Conservation (phyloP, 2,113 vertebrate species). For the Platichthys stellatus region DNA sequence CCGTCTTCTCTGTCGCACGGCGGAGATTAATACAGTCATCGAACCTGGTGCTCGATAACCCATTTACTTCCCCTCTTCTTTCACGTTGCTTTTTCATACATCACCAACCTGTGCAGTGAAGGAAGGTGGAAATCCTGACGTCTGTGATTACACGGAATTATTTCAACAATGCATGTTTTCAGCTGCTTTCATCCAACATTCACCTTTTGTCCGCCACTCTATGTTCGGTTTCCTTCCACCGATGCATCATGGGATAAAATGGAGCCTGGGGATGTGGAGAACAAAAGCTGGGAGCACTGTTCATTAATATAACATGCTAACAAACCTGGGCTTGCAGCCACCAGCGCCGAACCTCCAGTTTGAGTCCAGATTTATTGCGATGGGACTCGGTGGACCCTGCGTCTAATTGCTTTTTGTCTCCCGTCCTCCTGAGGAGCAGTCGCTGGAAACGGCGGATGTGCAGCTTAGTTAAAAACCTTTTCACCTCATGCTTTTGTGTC, state of each 20-base stretch:
- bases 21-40: conserved; percentile 57
- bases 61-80: conserved; percentile 63
- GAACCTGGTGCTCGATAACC: conserved; percentile 65
- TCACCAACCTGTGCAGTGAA: conserved; percentile 1
- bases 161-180: conserved; percentile 22
- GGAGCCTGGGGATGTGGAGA: conserved; percentile 21
- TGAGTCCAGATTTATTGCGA: conserved; percentile 37
- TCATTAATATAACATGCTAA: conserved; percentile 64
- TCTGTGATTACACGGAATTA: conserved; percentile 8
- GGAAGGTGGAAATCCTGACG: conserved; percentile 10
- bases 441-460: not conserved
- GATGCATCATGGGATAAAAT: conserved; percentile 12
- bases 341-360: conserved; percentile 45
- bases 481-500: not conserved
- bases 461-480: too few relatives aligned
- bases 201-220: not conserved
- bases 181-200: conserved; percentile 10
- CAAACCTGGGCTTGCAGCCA: conserved; percentile 60
- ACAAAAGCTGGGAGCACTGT: conserved; percentile 39
- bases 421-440: conserved; percentile 43
- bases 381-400: conserved; percentile 40
- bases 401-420: conserved; percentile 68
- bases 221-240: not conserved
- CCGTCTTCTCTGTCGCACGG: conserved; percentile 39
- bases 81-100: conserved; percentile 28